Conservation (phyloP, 2,888 invertebrate species). For the Augochlorella aurata region DNA sequence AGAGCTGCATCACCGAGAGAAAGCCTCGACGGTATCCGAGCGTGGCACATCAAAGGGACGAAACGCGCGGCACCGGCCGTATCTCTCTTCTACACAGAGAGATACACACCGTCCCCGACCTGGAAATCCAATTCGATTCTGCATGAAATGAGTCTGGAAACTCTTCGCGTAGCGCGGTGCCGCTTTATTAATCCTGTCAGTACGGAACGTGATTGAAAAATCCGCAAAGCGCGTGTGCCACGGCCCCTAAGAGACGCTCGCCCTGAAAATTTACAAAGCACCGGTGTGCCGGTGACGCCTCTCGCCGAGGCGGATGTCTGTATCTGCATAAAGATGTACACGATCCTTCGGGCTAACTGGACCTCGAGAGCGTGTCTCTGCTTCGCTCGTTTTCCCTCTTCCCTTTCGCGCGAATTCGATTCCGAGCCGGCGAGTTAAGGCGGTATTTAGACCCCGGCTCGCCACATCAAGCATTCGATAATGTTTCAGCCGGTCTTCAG, state of each 20-base stretch:
- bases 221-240: slow-evolving; percentile 70
- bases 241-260: slow-evolving; percentile 54
- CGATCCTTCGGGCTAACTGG: slow-evolving; percentile 34
- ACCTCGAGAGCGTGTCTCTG: slow-evolving; percentile 12
- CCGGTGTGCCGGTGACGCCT: background rate
- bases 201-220: slow-evolving; percentile 79
- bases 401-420: slow-evolving; percentile 23
- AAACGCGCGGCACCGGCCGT: slow-evolving; percentile 22
- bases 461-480: slow-evolving; percentile 30
- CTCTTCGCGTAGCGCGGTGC: slow-evolving; percentile 65
- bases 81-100: slow-evolving; percentile 39
- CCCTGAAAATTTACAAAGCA: slow-evolving; percentile 63
- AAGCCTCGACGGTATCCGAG: slow-evolving; percentile 49
- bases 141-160: slow-evolving; percentile 79
- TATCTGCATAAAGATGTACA: slow-evolving; percentile 42
- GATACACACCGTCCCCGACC: slow-evolving; percentile 66
- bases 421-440: slow-evolving; percentile 12
- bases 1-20: slow-evolving; percentile 46
- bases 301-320: slow-evolving; percentile 18
- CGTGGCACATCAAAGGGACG: slow-evolving; percentile 78
- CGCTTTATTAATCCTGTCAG: slow-evolving; percentile 80
- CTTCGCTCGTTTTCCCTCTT: background rate
- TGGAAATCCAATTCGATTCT: slow-evolving; percentile 80
- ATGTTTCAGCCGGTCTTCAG: background rate
- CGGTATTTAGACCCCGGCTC: slow-evolving; percentile 25